phyloP scores from a whole-genome alignment of 2,797 vertebrate genomes.

The Microcaecilia unicolor region DNA sequence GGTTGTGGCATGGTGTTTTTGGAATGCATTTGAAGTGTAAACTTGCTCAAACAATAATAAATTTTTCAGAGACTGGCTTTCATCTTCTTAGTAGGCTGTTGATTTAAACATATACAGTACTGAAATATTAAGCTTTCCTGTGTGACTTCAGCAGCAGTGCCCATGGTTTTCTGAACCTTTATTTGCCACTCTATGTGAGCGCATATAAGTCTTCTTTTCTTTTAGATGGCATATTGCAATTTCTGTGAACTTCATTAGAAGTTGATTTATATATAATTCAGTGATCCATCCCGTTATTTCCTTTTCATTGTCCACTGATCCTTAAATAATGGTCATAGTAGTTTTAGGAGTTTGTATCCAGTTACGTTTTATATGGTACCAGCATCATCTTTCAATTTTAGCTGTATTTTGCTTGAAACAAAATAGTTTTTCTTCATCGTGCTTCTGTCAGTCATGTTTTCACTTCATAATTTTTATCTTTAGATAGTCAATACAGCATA shows the following conservation, averaged over 20 bases:
- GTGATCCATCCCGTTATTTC: conserved; percentile 10
- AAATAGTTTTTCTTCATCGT: no score
- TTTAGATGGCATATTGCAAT: conserved; percentile 19
- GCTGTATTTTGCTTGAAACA: no score
- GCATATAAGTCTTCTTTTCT: conserved; percentile 16
- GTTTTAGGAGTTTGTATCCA: no score
- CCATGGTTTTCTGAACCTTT: no score
- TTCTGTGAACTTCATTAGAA: conserved; percentile 23
- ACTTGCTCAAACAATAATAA: conserved; percentile 52
- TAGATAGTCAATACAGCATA: no score
- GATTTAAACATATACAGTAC: conserved; percentile 42
- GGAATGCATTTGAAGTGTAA: conserved; percentile 50
- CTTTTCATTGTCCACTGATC: conserved; percentile 10
- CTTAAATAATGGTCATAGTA: no score
- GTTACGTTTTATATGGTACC: no score
- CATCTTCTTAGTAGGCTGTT: conserved; percentile 45
- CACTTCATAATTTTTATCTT: no score
- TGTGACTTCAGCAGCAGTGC: no score
- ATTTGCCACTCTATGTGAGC: no score
- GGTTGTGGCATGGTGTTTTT: conserved; percentile 44
- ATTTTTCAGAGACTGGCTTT: conserved; percentile 56
- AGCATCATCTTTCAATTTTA: no score
- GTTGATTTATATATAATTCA: conserved; percentile 30
- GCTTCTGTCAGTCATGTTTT: no score
- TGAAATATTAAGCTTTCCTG: conserved; percentile 42